Evolutionary conservation across 2,888 invertebrate genomes (phyloP), one percentile per base, ranked within the genome.

Genomic region (Acanthosoma haemorrhoidale): DNA sequence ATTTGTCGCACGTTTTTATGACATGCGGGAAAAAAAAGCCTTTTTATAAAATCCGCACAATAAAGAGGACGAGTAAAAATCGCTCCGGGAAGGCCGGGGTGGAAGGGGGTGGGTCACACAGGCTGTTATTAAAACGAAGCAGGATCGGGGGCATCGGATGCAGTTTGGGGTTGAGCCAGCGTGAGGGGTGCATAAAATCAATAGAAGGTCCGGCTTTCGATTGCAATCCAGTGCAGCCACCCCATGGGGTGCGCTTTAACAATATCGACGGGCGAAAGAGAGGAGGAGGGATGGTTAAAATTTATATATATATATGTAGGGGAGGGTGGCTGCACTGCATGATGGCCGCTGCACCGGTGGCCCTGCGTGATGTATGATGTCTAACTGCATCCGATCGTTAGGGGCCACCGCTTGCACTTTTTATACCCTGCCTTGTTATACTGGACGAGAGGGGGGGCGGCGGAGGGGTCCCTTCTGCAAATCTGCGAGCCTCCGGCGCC

Each of bases 181-280:
- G 51, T n/a, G n/a, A n/a, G 29, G 51, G 51, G 51, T 51, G 51
- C 51, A 51, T 51, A 51, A 51, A 51, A 51, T 51, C 51, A 51
- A 51, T 51, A 51, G 51, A 51, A 51, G 25, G 51, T 51, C 51
- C 51, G 21, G 61, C 61, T 61, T 61, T 61, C 38, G 61, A 61
- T 61, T 61, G 61, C 61, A 61, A 51, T 51, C 51, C 51, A 25
- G 2, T 51, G 51, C 51, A 51, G n/a, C 61, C 61, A 43, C 2
- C 21, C 11, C 3, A 18, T 2, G 8, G 41, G 41, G 51, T 21
- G 51, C 8, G 25, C 13, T 51, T 51, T 51, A 51, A 51, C 29
- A 51, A 51, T 51, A 51, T 51, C 51, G 25, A 51, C 21, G 29
- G 51, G 29, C 25, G 51, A 51, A 51, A 25, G 51, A 25, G 29